Conservation (phyloP, 2,113 vertebrate genomes). For the Phasianus colchicus region DNA sequence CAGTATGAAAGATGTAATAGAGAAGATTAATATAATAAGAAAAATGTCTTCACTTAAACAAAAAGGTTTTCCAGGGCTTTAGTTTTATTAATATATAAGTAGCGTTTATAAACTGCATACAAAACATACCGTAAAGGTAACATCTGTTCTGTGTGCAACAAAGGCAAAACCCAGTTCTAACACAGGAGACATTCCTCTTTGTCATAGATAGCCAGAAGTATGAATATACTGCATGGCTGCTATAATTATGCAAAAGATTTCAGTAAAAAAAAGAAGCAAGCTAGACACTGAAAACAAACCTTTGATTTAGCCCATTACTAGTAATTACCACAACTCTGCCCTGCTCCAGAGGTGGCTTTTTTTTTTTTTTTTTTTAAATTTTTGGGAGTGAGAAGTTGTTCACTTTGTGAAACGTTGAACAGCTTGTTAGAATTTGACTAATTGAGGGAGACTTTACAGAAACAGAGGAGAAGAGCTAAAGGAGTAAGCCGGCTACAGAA, state of each 20-base stretch:
- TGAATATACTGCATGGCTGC: background rate
- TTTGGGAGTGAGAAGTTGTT: background rate
- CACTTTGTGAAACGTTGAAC: background rate
- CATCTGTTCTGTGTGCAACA: constrained; percentile 13
- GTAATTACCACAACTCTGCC: background rate
- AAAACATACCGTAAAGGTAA: background rate
- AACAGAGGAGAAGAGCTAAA: background rate
- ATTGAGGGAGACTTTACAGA: background rate
- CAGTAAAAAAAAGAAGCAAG: background rate
- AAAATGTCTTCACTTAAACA: constrained; percentile 71
- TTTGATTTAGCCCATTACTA: background rate
- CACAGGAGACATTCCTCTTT: background rate
- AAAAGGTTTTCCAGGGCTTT: constrained; percentile 61
- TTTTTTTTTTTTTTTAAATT: background rate
- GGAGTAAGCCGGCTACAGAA: background rate
- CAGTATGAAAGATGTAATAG: constrained; percentile 49
- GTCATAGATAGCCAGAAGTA: background rate
- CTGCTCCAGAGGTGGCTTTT: background rate
- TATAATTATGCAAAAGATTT: background rate
- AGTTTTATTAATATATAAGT: constrained; percentile 54
- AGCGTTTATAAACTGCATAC: constrained; percentile 54
- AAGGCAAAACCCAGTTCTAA: constrained; percentile 34
- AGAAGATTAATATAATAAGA: constrained; percentile 66
- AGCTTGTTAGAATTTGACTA: background rate
- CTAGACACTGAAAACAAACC: background rate